phyloP scores from a whole-genome alignment of 2,888 invertebrate genomes.

The Nomada goodeniana region DNA sequence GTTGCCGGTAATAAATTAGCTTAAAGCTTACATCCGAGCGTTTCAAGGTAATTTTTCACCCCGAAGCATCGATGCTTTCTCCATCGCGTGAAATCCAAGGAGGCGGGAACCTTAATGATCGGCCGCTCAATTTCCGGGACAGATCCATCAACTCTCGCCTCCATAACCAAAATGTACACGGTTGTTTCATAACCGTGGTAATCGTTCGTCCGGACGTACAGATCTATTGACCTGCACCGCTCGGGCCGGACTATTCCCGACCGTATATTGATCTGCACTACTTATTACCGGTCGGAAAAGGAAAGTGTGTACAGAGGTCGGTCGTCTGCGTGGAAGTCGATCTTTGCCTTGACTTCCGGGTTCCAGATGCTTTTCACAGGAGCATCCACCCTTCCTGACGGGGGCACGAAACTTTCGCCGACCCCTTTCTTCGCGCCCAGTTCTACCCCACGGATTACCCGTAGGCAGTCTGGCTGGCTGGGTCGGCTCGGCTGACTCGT shows the following conservation, averaged over 20 bases:
- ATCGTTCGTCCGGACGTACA: too few species aligned
- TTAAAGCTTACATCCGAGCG: not conserved
- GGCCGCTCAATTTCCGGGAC: conserved; percentile 74
- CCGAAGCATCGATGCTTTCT: conserved; percentile 30
- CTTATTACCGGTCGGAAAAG: conserved; percentile 72
- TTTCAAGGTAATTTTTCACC: conserved; percentile 5
- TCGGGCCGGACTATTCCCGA: too few species aligned
- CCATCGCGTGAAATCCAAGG: conserved; percentile 23
- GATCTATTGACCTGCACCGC: too few species aligned
- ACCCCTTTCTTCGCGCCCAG: conserved; percentile 63
- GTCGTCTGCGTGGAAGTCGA: conserved; percentile 68
- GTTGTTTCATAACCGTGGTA: too few species aligned
- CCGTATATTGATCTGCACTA: too few species aligned
- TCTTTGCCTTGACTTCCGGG: conserved; percentile 77
- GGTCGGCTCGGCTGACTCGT: conserved; percentile 44
- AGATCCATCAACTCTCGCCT: conserved; percentile 70
- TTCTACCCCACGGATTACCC: conserved; percentile 48
- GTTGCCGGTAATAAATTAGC: not conserved
- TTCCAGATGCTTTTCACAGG: conserved; percentile 70
- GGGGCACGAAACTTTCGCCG: conserved; percentile 75
- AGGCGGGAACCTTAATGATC: conserved; percentile 35
- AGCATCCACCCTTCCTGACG: conserved; percentile 62
- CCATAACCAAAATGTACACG: too few species aligned
- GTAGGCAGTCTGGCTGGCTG: conserved; percentile 50
- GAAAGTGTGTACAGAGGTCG: conserved; percentile 57